Evolutionary conservation across 2,797 vertebrate species (phyloP).

Genomic region (Danio kyathit): DNA sequence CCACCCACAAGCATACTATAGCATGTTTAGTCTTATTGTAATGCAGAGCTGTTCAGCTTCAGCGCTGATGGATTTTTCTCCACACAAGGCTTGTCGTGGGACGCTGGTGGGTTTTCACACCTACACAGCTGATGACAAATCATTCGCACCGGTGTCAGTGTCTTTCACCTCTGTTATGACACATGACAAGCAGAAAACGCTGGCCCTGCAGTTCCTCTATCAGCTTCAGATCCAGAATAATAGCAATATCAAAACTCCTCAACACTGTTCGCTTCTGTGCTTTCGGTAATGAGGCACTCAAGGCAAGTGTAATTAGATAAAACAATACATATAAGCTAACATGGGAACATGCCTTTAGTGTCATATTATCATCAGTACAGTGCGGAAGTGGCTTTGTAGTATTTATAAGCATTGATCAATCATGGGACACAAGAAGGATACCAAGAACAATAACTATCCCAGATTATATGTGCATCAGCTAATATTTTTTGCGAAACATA

Average conservation of each 20-base stretch:
- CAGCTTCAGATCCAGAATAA: neutral
- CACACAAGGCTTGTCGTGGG: slow-evolving; percentile 9
- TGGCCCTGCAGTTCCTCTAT: slow-evolving; percentile 35
- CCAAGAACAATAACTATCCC: too few species aligned
- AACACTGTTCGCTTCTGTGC: neutral
- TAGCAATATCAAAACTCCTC: neutral
- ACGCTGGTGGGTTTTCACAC: slow-evolving; percentile 49
- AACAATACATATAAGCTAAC: neutral
- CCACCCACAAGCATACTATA: neutral
- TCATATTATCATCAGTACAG: too few species aligned
- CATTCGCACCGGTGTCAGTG: slow-evolving; percentile 28
- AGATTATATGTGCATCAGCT: too few species aligned
- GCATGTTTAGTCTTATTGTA: neutral
- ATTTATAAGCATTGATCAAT: too few species aligned
- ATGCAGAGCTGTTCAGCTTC: neutral
- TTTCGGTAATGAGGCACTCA: neutral
- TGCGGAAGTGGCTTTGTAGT: neutral
- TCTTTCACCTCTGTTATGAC: slow-evolving; percentile 47
- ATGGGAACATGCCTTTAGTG: neutral
- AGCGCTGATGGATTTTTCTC: neutral
- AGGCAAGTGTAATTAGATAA: neutral
- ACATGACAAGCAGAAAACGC: slow-evolving; percentile 50
- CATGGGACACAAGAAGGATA: too few species aligned
- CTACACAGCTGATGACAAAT: slow-evolving; percentile 45
- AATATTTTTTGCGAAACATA: too few species aligned